phyloP scores from a whole-genome alignment of 1,140 invertebrate genomes.

The Leptopilina clavipes region DNA sequence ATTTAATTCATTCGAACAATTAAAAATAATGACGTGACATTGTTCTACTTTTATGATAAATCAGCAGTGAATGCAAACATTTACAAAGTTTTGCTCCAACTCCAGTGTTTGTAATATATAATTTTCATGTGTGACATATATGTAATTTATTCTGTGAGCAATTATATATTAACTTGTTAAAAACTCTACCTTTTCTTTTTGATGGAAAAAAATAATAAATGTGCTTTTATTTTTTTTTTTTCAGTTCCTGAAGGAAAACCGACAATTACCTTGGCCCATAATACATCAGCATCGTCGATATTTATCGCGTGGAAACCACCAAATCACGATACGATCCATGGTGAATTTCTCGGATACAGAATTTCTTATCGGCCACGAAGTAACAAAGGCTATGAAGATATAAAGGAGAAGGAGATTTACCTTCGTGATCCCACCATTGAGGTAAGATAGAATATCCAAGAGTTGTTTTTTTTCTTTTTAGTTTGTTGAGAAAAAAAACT shows the following conservation, averaged over 20 bases:
- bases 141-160: too few species aligned
- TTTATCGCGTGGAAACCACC: constrained; percentile 84
- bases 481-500: too few species aligned
- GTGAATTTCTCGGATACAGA: constrained; percentile 86
- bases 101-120: too few species aligned
- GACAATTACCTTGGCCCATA: constrained; percentile 82
- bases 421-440: constrained; percentile 80
- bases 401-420: constrained; percentile 80
- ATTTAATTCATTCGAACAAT: too few species aligned
- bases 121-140: too few species aligned
- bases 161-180: too few species aligned
- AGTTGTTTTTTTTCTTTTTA: background rate
- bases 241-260: constrained; percentile 84
- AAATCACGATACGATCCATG: constrained; percentile 81
- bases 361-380: constrained; percentile 81
- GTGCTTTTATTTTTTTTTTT: constrained; percentile 15
- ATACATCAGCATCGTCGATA: constrained; percentile 81
- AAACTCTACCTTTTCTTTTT: too few species aligned
- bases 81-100: too few species aligned
- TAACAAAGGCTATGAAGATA: constrained; percentile 73
- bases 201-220: too few species aligned
- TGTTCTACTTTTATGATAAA: too few species aligned
- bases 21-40: too few species aligned
- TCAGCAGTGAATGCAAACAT: too few species aligned
- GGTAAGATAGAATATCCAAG: constrained; percentile 70